These are phyloP conservation scores for Rhogogaster chlorosoma DNA, from an alignment of 2,888 invertebrate genomes.

Conservation along the genomic window DNA sequence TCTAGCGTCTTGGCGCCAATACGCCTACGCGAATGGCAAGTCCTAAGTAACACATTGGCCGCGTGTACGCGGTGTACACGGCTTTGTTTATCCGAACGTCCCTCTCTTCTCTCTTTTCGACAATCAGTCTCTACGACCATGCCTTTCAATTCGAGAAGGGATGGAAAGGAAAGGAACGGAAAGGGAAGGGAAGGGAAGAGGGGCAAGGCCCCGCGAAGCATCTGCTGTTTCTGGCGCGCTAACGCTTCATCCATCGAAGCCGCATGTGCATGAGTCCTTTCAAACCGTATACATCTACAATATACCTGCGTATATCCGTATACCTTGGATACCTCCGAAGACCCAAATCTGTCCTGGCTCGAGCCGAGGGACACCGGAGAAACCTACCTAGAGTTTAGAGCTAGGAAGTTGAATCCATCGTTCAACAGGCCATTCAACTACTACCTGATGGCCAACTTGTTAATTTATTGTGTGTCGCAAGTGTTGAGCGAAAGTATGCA, in stretches of 20 bases:
- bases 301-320: slow-evolving; percentile 7
- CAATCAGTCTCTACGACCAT: slow-evolving; percentile 4
- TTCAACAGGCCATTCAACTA: slow-evolving; percentile 4
- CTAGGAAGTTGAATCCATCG: slow-evolving; percentile 7
- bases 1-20: slow-evolving; percentile 28
- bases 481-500: slow-evolving; percentile 34
- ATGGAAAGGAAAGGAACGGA: neutral
- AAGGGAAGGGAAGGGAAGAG: neutral
- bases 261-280: neutral
- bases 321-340: neutral
- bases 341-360: neutral
- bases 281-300: neutral
- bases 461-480: slow-evolving; percentile 35
- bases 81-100: slow-evolving; percentile 37
- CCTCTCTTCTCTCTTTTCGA: neutral
- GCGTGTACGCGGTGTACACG: slow-evolving; percentile 15
- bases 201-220: slow-evolving; percentile 22
- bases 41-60: neutral
- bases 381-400: neutral
- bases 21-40: slow-evolving; percentile 31
- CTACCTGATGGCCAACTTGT: slow-evolving; percentile 24
- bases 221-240: slow-evolving; percentile 37
- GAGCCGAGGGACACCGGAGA: neutral
- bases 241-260: slow-evolving; percentile 19
- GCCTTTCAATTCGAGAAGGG: neutral